phyloP scores from a whole-genome alignment of 2,888 invertebrate species.

The Sycophila texana region DNA sequence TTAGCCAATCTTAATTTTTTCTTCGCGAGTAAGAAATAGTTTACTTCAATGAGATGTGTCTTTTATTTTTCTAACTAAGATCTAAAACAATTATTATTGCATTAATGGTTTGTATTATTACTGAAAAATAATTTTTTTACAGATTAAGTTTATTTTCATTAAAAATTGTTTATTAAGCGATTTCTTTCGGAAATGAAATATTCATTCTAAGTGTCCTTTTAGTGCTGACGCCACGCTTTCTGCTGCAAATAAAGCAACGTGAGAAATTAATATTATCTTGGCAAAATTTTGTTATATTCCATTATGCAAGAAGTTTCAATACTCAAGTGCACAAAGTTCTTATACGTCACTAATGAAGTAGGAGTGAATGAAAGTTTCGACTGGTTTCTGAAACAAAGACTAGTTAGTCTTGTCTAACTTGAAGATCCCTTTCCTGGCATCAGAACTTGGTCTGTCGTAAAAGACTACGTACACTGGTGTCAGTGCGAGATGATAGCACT shows the following conservation, averaged over 20 bases:
- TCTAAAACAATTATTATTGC: too few species aligned
- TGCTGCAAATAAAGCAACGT: neutral
- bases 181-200: too few species aligned
- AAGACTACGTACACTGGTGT: neutral
- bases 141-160: too few species aligned
- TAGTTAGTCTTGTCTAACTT: conserved; percentile 25
- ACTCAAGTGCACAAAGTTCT: neutral
- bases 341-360: conserved; percentile 14
- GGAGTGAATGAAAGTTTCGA: conserved; percentile 21
- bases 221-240: neutral
- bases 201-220: too few species aligned
- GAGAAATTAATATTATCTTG: neutral
- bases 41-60: too few species aligned
- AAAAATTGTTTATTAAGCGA: too few species aligned
- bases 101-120: too few species aligned
- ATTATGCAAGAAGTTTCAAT: neutral
- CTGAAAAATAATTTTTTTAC: too few species aligned
- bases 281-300: neutral
- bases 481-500: neutral
- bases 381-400: conserved; percentile 13
- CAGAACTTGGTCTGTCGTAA: conserved; percentile 10
- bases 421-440: neutral
- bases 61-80: too few species aligned
- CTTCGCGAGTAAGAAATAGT: too few species aligned
- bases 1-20: too few species aligned